Percentiles rank a stretch among this genome's conserved stretches.
Conservation (phyloP, 2,113 vertebrate genomes). For the Ornithorhynchus anatinus region DNA sequence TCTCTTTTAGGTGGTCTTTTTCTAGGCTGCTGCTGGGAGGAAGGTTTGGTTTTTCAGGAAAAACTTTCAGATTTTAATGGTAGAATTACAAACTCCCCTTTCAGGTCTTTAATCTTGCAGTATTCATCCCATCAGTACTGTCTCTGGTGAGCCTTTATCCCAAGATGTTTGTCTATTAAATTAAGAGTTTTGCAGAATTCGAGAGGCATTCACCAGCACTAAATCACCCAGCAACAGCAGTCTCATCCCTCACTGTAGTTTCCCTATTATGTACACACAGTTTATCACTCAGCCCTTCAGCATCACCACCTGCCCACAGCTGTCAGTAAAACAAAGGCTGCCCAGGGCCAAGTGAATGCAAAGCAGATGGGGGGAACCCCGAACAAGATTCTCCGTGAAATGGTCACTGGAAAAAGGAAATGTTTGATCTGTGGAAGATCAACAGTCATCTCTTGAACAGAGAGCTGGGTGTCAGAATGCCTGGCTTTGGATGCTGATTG, state of each 20-base stretch:
- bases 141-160: slow-evolving; percentile 68
- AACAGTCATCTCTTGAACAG: no score
- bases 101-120: slow-evolving; percentile 69
- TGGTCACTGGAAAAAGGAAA: no score
- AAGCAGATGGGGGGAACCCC: no score
- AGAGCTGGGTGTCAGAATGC: no score
- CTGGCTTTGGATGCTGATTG: no score
- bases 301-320: slow-evolving; percentile 30
- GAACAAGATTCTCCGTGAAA: no score
- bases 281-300: slow-evolving; percentile 29
- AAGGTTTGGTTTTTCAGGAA: slow-evolving; percentile 53
- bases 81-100: slow-evolving; percentile 58
- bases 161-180: slow-evolving; percentile 77
- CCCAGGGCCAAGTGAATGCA: no score
- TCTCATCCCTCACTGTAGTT: slow-evolving; percentile 11
- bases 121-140: slow-evolving; percentile 67
- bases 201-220: slow-evolving; percentile 65
- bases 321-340: slow-evolving; percentile 40
- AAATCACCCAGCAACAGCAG: slow-evolving; percentile 70
- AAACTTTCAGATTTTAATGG: slow-evolving; percentile 65
- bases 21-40: neutral
- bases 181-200: slow-evolving; percentile 71
- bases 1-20: neutral
- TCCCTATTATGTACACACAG: slow-evolving; percentile 34
- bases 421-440: no score